A percentile compares a stretch with the other conserved stretches of the same genome.
These are phyloP conservation scores for Tenthredo scrophulariae DNA, from an alignment of 2,888 invertebrate species.

Conservation along the genomic window DNA sequence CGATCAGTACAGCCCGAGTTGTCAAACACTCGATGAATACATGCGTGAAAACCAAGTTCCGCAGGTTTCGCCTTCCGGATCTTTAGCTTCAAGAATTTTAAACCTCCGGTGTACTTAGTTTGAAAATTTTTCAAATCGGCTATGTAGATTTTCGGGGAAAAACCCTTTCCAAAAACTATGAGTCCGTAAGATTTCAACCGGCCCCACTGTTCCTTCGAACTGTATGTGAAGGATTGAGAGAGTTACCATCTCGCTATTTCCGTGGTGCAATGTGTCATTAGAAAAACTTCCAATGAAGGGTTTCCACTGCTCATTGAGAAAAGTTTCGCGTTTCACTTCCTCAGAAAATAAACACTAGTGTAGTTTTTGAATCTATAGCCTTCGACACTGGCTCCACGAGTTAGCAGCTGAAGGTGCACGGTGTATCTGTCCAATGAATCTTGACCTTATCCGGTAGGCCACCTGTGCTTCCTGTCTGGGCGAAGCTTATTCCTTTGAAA, in stretches of 20 bases:
- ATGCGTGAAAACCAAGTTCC: too few relatives aligned
- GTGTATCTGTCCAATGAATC: conserved; percentile 49
- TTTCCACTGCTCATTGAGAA: not conserved
- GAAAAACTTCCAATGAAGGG: not conserved
- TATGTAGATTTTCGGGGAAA: too few relatives aligned
- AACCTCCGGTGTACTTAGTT: too few relatives aligned
- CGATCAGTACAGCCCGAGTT: too few relatives aligned
- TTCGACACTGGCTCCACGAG: conserved; percentile 9
- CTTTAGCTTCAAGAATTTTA: too few relatives aligned
- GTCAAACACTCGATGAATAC: too few relatives aligned
- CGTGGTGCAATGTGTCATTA: not conserved
- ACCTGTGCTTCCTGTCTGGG: conserved; percentile 50
- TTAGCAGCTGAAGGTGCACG: conserved; percentile 21
- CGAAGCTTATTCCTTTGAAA: conserved; percentile 23
- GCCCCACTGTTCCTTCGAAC: too few relatives aligned
- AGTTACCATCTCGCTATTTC: not conserved
- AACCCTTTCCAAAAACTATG: too few relatives aligned
- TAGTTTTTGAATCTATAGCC: not conserved
- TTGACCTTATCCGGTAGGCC: conserved; percentile 52
- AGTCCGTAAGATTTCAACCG: too few relatives aligned
- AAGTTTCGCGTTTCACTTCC: not conserved
- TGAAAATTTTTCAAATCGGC: too few relatives aligned
- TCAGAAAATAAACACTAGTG: not conserved
- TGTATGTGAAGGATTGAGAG: not conserved
- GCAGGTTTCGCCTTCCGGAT: too few relatives aligned